phyloP scores from a whole-genome alignment of 2,113 vertebrate species.

The Apteryx owenii region DNA sequence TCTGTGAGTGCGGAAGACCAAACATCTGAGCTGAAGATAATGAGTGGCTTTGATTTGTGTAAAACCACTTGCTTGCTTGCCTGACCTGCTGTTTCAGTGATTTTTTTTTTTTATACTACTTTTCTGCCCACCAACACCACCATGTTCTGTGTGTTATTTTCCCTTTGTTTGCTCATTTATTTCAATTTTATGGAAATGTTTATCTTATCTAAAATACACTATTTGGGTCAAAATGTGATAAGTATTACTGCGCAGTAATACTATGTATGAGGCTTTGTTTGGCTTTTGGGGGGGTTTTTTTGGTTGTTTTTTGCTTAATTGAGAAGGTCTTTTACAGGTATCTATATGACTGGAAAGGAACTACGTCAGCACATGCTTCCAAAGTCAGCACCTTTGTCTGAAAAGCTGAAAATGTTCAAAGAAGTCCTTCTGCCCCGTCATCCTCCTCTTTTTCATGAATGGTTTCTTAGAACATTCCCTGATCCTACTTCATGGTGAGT shows the following conservation, averaged over 20 bases:
- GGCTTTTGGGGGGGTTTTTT: not conserved
- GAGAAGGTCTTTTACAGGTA: conserved; percentile 75
- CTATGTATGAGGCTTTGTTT: not conserved
- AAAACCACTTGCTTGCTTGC: not conserved
- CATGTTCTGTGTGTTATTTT: not conserved
- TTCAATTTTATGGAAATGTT: not conserved
- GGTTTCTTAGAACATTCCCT: conserved; percentile 95
- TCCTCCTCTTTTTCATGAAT: conserved; percentile 92
- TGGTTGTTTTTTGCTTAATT: not conserved
- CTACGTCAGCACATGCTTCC: conserved; percentile 92
- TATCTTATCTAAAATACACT: not conserved
- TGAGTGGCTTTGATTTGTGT: not conserved
- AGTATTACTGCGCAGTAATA: not conserved
- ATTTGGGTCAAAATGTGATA: not conserved
- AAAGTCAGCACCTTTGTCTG: conserved; percentile 86
- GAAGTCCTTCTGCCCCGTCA: conserved; percentile 93
- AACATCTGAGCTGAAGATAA: not conserved
- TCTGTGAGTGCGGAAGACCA: not conserved
- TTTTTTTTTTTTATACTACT: not conserved
- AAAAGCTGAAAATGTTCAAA: conserved; percentile 91
- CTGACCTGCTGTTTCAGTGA: not conserved
- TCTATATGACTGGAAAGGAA: conserved; percentile 93
- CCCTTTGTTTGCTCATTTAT: not conserved
- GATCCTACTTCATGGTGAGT: conserved; percentile 94
- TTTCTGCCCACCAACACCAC: not conserved